phyloP scores from a whole-genome alignment of 1,140 invertebrate genomes.

The Steinernema feltiae region DNA sequence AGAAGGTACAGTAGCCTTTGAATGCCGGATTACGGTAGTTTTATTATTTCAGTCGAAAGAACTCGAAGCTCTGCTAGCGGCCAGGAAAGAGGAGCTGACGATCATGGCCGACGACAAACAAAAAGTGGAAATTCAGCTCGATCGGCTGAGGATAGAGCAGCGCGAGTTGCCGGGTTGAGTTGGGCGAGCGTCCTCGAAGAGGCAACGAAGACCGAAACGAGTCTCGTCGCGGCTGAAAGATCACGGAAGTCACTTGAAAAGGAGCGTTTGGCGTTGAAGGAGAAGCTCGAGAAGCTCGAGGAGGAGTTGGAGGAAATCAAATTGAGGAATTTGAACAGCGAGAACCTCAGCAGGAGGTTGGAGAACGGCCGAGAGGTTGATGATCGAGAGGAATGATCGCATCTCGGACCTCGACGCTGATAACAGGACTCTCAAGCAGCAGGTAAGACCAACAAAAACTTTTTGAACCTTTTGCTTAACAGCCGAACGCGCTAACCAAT shows the following conservation, averaged over 20 bases:
- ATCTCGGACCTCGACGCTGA: conserved; percentile 30
- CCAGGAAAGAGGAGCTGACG: background rate
- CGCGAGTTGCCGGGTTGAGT: background rate
- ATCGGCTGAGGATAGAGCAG: background rate
- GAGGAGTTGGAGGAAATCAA: conserved; percentile 23
- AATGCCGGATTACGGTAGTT: background rate
- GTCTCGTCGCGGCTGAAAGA: conserved; percentile 10
- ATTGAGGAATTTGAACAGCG: conserved; percentile 22
- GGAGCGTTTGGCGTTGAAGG: conserved; percentile 16
- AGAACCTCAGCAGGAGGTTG: conserved; percentile 19
- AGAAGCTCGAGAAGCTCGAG: conserved; percentile 27
- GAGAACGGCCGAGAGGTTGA: conserved; percentile 21
- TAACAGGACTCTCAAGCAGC: conserved; percentile 23
- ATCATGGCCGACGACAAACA: background rate
- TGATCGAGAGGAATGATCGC: conserved; percentile 18
- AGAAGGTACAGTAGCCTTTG: conserved; percentile 20
- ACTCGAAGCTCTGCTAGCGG: background rate
- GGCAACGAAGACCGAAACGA: conserved; percentile 13
- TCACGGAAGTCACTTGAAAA: conserved; percentile 17
- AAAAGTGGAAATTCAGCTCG: background rate
- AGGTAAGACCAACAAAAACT: too few species aligned
- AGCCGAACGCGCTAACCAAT: too few species aligned
- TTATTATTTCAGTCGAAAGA: conserved; percentile 15
- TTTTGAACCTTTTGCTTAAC: too few species aligned
- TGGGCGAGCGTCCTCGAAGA: conserved; percentile 23